Evolutionary conservation across 2,888 invertebrate genomes (phyloP).

Genomic region (Torymus tubicola): DNA sequence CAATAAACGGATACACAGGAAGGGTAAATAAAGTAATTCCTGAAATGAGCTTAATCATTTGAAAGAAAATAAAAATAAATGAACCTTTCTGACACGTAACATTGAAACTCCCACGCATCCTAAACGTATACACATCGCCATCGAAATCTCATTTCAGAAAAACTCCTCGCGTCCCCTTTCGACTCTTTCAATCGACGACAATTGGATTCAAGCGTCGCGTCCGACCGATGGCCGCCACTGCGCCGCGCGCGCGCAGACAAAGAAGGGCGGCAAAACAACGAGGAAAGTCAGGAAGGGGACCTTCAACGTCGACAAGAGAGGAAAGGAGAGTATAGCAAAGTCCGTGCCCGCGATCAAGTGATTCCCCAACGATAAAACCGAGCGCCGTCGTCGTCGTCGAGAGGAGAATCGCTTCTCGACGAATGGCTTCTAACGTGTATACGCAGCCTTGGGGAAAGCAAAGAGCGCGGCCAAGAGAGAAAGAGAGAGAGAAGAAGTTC

Average conservation of each 20-base stretch:
- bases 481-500: too few species aligned
- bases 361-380: slow-evolving; percentile 22
- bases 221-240: neutral
- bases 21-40: too few species aligned
- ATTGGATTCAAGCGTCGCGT: slow-evolving; percentile 32
- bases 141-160: slow-evolving; percentile 36
- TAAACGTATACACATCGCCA: slow-evolving; percentile 8
- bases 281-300: neutral
- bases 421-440: neutral
- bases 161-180: slow-evolving; percentile 3
- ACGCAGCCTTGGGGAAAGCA: too few species aligned
- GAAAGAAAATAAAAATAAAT: too few species aligned
- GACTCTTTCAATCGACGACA: slow-evolving; percentile 32
- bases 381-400: neutral
- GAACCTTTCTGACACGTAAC: neutral
- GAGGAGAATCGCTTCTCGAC: neutral
- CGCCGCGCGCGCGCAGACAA: neutral
- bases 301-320: slow-evolving; percentile 18
- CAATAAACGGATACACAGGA: too few species aligned
- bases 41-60: too few species aligned
- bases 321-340: neutral
- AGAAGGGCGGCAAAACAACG: slow-evolving; percentile 10
- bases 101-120: neutral
- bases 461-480: too few species aligned
- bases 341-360: slow-evolving; percentile 6